A percentile compares a stretch with the other conserved stretches of the same genome.
These are phyloP conservation scores for Drosophila trapezifrons DNA, from an alignment of 1,140 invertebrate species.

Conservation along the genomic window DNA sequence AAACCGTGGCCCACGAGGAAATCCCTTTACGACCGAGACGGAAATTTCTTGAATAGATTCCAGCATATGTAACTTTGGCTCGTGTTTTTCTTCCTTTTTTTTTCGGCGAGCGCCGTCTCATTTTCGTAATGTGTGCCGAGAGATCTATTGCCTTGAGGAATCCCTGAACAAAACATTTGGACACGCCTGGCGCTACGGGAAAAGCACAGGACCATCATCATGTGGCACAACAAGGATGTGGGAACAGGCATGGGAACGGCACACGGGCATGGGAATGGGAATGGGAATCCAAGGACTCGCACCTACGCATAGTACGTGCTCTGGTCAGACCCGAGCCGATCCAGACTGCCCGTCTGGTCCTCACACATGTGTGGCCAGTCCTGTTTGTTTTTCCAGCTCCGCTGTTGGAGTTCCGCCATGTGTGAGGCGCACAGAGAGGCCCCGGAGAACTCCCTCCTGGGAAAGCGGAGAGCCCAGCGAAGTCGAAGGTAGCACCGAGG, in stretches of 20 bases:
- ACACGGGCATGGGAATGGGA: constrained; percentile 5
- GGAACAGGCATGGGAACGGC: constrained; percentile 18
- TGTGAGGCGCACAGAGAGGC: constrained; percentile 12
- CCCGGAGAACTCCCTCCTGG: constrained; percentile 54
- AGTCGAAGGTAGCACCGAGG: constrained; percentile 63
- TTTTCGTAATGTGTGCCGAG: constrained; percentile 45
- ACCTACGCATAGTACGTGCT: constrained; percentile 74
- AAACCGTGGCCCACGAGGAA: constrained; percentile 46
- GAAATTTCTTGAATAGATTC: constrained; percentile 64
- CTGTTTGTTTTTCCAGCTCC: constrained; percentile 62
- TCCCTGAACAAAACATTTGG: constrained; percentile 50
- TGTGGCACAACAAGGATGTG: constrained; percentile 58
- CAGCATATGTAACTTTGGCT: constrained; percentile 77
- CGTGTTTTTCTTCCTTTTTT: constrained; percentile 61
- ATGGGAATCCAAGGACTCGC: constrained; percentile 55
- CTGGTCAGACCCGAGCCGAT: neutral
- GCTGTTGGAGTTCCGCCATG: constrained; percentile 39
- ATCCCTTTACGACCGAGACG: constrained; percentile 34
- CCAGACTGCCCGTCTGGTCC: neutral
- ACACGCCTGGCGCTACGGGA: constrained; percentile 78
- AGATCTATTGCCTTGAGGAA: constrained; percentile 62
- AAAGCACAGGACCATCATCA: constrained; percentile 67
- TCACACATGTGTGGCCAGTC: constrained; percentile 48
- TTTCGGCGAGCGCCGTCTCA: constrained; percentile 55
- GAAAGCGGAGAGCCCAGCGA: constrained; percentile 52